phyloP scores from a whole-genome alignment of 2,113 vertebrate genomes.

The Coryphaenoides rupestris region DNA sequence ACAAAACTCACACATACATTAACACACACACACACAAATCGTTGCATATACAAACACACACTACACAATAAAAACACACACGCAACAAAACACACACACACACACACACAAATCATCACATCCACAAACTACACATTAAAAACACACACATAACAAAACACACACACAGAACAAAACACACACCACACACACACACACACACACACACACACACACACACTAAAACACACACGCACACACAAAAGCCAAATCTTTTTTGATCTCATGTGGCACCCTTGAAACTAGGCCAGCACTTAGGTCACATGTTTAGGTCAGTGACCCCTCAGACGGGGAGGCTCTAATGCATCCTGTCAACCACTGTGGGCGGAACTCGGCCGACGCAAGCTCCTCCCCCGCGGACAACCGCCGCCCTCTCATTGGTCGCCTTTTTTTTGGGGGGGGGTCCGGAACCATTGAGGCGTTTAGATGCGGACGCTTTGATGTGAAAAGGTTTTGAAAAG shows the following conservation, averaged over 20 bases:
- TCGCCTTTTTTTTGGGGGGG: too few species aligned
- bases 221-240: constrained; percentile 10
- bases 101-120: too few species aligned
- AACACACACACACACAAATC: too few species aligned
- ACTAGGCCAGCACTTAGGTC: constrained; percentile 66
- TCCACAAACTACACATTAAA: too few species aligned
- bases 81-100: too few species aligned
- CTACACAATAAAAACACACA: too few species aligned
- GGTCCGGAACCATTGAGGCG: background rate
- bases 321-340: constrained; percentile 58
- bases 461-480: constrained; percentile 19
- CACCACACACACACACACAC: too few species aligned
- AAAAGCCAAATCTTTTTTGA: constrained; percentile 43
- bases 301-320: constrained; percentile 69
- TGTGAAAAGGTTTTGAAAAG: too few species aligned
- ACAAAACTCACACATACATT: too few species aligned
- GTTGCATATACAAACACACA: too few species aligned
- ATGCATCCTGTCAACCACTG: constrained; percentile 62
- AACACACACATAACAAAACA: too few species aligned
- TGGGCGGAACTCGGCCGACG: constrained; percentile 7
- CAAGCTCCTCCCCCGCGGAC: constrained; percentile 25
- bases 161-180: background rate
- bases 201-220: constrained; percentile 1
- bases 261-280: constrained; percentile 58
- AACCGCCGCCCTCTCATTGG: constrained; percentile 14